phyloP scores from a whole-genome alignment of 2,888 invertebrate genomes.

The Acanthacorydalis orientalis region DNA sequence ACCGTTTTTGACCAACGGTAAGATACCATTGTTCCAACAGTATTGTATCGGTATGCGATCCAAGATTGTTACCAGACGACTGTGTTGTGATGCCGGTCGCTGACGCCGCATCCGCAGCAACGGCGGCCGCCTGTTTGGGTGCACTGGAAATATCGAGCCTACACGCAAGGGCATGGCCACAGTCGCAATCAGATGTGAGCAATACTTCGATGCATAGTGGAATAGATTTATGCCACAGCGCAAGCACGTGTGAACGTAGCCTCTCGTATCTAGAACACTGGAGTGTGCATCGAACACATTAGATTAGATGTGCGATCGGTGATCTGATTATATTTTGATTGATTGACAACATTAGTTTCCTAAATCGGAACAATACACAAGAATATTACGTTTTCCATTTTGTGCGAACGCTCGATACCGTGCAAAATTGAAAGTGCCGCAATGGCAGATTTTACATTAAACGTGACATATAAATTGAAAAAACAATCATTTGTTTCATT shows the following conservation, averaged over 20 bases:
- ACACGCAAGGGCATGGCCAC: constrained; percentile 21
- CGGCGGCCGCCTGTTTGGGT: background rate
- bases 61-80: background rate
- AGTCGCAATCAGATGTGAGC: constrained; percentile 54
- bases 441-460: too few relatives aligned
- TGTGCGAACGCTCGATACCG: too few relatives aligned
- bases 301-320: too few relatives aligned
- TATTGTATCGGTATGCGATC: constrained; percentile 34
- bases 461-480: too few relatives aligned
- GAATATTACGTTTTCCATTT: too few relatives aligned
- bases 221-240: constrained; percentile 51
- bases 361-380: too few relatives aligned
- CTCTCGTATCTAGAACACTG: constrained; percentile 38
- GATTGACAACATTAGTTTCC: too few relatives aligned
- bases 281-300: constrained; percentile 8
- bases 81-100: background rate
- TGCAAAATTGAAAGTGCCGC: too few relatives aligned
- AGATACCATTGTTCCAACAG: constrained; percentile 75
- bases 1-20: constrained; percentile 42
- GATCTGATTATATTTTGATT: too few relatives aligned
- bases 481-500: too few relatives aligned
- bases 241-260: constrained; percentile 35
- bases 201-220: constrained; percentile 70
- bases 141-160: constrained; percentile 11
- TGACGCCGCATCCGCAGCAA: background rate